Evolutionary conservation across 2,797 vertebrate genomes (phyloP).

Genomic region (Propithecus deckenii): DNA sequence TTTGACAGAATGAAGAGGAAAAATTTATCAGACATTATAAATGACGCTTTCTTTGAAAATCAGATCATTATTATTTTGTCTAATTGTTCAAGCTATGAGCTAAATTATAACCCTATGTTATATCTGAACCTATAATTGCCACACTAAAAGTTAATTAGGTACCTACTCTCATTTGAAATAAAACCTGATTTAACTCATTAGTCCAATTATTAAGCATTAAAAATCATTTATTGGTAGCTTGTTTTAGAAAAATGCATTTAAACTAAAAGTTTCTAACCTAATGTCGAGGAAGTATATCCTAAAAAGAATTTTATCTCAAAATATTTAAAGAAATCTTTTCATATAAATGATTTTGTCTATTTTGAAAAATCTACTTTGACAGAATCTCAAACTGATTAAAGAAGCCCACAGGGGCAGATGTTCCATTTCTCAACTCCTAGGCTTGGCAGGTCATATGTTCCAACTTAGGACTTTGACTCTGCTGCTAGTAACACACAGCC

Average conservation of each 20-base stretch:
- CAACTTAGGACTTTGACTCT: neutral
- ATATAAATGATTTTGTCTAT: neutral
- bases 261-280: neutral
- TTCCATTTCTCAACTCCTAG: neutral
- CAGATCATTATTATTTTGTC: neutral
- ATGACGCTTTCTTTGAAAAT: neutral
- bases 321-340: neutral
- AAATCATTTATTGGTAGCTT: neutral
- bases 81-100: neutral
- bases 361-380: neutral
- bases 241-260: neutral
- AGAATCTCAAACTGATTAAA: neutral
- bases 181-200: neutral
- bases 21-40: neutral
- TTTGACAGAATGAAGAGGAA: neutral
- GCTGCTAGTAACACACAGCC: neutral
- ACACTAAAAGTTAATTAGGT: neutral
- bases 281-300: neutral
- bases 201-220: neutral
- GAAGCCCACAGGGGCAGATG: neutral
- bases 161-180: neutral
- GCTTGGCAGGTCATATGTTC: neutral
- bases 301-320: neutral
- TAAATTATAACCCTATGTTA: constrained; percentile 12
- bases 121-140: neutral